Conservation (phyloP, 2,113 vertebrate species). For the Colaptes auratus region DNA sequence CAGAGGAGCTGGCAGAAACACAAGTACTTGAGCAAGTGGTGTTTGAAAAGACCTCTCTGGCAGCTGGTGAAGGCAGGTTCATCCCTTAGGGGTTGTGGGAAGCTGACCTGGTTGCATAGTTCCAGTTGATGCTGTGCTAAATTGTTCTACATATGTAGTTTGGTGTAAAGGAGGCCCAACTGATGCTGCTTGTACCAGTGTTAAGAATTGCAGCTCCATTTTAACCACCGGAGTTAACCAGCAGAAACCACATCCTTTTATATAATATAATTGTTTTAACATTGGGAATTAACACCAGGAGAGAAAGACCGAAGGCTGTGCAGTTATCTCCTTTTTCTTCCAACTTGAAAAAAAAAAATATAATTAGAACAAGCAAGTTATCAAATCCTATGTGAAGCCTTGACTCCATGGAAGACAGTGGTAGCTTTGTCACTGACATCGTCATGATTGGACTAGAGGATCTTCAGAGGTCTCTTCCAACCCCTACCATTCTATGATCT, state of each 20-base stretch:
- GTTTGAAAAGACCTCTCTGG: not conserved
- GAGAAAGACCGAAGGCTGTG: not conserved
- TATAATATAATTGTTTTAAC: not conserved
- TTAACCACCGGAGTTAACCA: not conserved
- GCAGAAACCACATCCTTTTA: not conserved
- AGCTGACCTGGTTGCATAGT: not conserved
- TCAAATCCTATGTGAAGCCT: not conserved
- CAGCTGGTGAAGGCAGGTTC: not conserved
- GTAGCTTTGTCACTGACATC: not conserved
- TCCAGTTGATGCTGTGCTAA: not conserved
- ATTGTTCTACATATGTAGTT: not conserved
- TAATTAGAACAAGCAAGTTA: not conserved
- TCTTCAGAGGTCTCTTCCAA: too few species aligned
- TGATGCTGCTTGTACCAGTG: not conserved
- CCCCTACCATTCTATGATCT: too few species aligned
- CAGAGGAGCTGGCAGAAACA: not conserved
- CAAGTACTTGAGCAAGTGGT: not conserved
- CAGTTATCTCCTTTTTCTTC: not conserved
- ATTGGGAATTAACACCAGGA: not conserved
- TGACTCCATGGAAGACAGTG: not conserved
- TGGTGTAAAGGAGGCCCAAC: not conserved
- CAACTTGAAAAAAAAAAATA: not conserved
- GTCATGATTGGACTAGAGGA: not conserved
- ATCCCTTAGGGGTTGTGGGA: not conserved
- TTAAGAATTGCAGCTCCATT: not conserved